Conservation (phyloP, 2,113 vertebrate genomes). For the Notothenia coriiceps region DNA sequence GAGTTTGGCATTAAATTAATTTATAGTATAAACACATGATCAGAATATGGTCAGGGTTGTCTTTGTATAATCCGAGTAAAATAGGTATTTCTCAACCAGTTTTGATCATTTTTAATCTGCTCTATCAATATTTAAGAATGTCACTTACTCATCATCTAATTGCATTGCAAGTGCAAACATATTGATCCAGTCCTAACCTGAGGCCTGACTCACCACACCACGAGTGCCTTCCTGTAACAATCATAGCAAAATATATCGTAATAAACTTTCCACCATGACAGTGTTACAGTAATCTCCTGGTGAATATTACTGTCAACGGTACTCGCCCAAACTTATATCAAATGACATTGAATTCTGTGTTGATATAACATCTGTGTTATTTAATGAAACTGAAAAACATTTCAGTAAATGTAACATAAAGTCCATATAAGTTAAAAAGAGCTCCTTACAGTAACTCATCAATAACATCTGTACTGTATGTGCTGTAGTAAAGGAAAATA, state of each 20-base stretch:
- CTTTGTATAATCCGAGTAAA: slow-evolving; percentile 5
- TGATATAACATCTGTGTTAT: neutral
- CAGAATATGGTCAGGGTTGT: slow-evolving; percentile 1
- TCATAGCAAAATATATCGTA: slow-evolving; percentile 33
- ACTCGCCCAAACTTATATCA: neutral
- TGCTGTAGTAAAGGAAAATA: neutral
- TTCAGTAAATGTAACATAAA: slow-evolving; percentile 2
- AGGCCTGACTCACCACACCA: slow-evolving; percentile 22
- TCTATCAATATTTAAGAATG: slow-evolving; percentile 25
- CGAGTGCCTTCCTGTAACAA: slow-evolving; percentile 15
- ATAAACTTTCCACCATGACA: slow-evolving; percentile 28
- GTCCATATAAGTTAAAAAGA: neutral
- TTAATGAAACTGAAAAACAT: neutral
- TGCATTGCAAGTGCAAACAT: slow-evolving; percentile 14
- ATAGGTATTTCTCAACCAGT: slow-evolving; percentile 29
- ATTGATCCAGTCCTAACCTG: slow-evolving; percentile 30
- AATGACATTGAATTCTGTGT: neutral
- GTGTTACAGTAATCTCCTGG: slow-evolving; percentile 7
- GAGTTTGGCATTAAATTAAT: neutral
- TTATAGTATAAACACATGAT: slow-evolving; percentile 7
- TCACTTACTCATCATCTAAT: slow-evolving; percentile 32
- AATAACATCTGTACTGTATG: no score
- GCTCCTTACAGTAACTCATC: slow-evolving; percentile 22
- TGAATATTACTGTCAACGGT: neutral
- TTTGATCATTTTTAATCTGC: slow-evolving; percentile 26